Evolutionary conservation across 2,113 vertebrate species (phyloP).

Genomic region (Crotophaga sulcirostris): DNA sequence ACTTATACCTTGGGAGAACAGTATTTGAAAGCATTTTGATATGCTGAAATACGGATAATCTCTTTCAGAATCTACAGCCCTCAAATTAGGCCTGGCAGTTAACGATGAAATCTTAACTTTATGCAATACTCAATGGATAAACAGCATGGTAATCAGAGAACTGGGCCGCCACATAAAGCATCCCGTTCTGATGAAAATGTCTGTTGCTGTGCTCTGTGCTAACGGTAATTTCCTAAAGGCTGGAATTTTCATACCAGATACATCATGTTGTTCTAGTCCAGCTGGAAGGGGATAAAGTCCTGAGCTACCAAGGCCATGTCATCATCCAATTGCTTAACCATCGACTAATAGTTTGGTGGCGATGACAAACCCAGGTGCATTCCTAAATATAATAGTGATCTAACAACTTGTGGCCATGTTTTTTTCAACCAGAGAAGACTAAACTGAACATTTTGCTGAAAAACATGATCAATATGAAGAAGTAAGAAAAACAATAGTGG

Average conservation of each 20-base stretch:
- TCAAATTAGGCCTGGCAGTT: neutral
- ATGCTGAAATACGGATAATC: neutral
- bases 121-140: neutral
- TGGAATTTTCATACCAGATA: conserved; percentile 40
- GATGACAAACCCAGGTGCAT: conserved; percentile 11
- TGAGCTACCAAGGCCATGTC: neutral
- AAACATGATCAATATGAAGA: neutral
- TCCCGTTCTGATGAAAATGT: neutral
- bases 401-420: neutral
- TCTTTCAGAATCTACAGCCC: neutral
- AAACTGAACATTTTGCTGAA: neutral
- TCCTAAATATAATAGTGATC: conserved; percentile 6
- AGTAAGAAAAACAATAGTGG: neutral
- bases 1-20: neutral
- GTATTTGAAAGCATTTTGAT: neutral
- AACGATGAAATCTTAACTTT: neutral
- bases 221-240: conserved; percentile 39
- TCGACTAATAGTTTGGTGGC: neutral
- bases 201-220: neutral
- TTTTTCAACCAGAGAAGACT: neutral
- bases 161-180: neutral
- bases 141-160: neutral
- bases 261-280: neutral
- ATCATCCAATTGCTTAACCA: conserved; percentile 16
- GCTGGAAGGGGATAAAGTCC: conserved; percentile 10